Evolutionary conservation across 2,797 vertebrate species (phyloP), one percentile per base, ranked within the genome.

Genomic region (Pelodytes ibericus): DNA sequence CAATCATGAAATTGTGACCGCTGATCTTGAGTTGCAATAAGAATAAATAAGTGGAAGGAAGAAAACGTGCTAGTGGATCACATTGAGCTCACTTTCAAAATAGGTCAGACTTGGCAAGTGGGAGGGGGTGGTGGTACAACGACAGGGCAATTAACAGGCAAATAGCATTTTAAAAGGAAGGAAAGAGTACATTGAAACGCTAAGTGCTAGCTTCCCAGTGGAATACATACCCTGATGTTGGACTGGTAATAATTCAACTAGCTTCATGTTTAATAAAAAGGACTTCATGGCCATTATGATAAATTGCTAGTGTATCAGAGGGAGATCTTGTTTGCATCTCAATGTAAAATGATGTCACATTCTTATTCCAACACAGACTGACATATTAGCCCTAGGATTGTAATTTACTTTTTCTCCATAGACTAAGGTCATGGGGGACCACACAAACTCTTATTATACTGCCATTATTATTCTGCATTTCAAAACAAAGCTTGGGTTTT

Each of bases 281-380:
- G 92, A 94, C 90, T 87, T 90, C 89, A 82, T 89, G 59, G 91
- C 91, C 92, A 94, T 94, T 94, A 95, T 96, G 95, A 96, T 96
- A 91, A 96, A 96, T 96, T 95, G 95, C 95, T 86, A 82, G 89
- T 90, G 93, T 95, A 96, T 93, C 87, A 80, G 89, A 89, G 92
- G 91, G 93, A 95, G 94, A 94, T 92, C 94, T 95, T 92, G 92
- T 96, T 96, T 95, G 95, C 95, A 96, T 96, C 96, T 95, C 94
- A 96, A 95, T 95, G 90, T 90, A 80, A 83, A 90, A 88, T 84
- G 90, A 90, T 95, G 95, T 96, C 95, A 96, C 93, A 95, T 95
- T 94, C 93, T 95, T 96, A 95, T 96, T 96, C 95, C 93, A 95
- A 95, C 96, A 96, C 91, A 89, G 75, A 86, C 86, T 85, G 85